phyloP scores from a whole-genome alignment of 2,888 invertebrate species.

The Lycia hirtaria region DNA sequence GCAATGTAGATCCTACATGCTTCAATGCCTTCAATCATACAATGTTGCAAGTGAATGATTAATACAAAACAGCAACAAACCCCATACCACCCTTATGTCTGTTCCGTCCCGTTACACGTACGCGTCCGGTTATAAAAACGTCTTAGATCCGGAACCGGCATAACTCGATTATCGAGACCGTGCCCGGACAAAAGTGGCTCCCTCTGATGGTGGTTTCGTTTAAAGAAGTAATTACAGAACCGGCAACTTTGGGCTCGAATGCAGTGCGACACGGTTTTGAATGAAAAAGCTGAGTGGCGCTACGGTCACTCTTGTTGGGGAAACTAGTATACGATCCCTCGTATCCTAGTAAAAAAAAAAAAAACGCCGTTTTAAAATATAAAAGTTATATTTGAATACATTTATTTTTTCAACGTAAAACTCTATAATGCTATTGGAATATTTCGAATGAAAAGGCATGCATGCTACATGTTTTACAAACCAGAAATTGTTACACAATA shows the following conservation, averaged over 20 bases:
- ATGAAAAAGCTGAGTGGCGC: background rate
- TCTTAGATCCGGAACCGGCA: conserved; percentile 49
- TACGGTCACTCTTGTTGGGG: background rate
- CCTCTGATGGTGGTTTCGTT: conserved; percentile 72
- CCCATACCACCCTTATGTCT: conserved; percentile 20
- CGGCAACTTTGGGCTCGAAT: conserved; percentile 70
- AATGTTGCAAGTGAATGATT: conserved; percentile 29
- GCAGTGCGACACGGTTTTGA: conserved; percentile 7
- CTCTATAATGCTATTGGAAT: too few species aligned
- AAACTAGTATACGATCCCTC: too few species aligned
- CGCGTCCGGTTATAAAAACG: conserved; percentile 44
- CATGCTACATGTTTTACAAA: too few species aligned
- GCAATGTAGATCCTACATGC: too few species aligned
- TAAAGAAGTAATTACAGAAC: conserved; percentile 83
- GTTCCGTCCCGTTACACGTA: conserved; percentile 37
- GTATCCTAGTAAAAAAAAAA: too few species aligned
- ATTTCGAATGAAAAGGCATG: too few species aligned
- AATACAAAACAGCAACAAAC: conserved; percentile 33
- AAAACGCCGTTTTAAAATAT: too few species aligned
- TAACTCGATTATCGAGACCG: conserved; percentile 73
- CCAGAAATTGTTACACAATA: too few species aligned
- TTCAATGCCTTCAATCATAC: too few species aligned
- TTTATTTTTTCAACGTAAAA: too few species aligned
- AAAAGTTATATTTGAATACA: too few species aligned
- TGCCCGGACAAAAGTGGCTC: conserved; percentile 71